Evolutionary conservation across 2,888 invertebrate genomes (phyloP).

Genomic region (Stenoptilia bipunctidactyla): DNA sequence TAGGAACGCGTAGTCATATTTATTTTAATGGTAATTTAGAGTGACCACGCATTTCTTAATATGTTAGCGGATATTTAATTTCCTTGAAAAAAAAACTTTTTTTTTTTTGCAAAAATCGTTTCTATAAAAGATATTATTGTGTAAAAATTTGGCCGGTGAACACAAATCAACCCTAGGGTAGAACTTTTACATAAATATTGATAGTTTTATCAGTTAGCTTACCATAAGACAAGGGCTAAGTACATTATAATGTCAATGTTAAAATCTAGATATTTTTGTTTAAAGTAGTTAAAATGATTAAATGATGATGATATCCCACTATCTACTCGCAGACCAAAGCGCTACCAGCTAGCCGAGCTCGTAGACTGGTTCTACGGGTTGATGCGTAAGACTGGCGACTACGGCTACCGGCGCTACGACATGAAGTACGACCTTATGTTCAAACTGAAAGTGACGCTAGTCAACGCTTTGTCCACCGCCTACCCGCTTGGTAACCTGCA

Average conservation of each 20-base stretch:
- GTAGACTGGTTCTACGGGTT: conserved; percentile 86
- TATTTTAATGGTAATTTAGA: too few relatives aligned
- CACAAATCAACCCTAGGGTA: too few relatives aligned
- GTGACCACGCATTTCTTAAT: too few relatives aligned
- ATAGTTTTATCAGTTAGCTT: neutral
- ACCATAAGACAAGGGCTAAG: neutral
- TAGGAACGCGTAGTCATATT: too few relatives aligned
- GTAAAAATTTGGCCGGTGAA: too few relatives aligned
- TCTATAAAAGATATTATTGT: too few relatives aligned
- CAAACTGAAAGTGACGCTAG: conserved; percentile 72
- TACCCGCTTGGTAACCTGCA: conserved; percentile 78
- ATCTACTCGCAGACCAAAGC: conserved; percentile 75
- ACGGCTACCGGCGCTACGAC: conserved; percentile 80
- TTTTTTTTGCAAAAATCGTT: too few relatives aligned
- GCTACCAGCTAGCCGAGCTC: conserved; percentile 83
- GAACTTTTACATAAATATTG: too few relatives aligned
- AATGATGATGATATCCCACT: neutral
- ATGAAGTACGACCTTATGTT: conserved; percentile 79
- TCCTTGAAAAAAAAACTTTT: too few relatives aligned
- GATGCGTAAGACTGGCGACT: conserved; percentile 77
- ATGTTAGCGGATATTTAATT: too few relatives aligned
- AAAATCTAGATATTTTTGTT: too few relatives aligned
- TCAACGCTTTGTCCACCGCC: conserved; percentile 72
- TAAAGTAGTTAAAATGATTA: too few relatives aligned
- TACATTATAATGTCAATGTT: neutral